phyloP scores from a whole-genome alignment of 2,888 invertebrate genomes.

The Idaea straminata region DNA sequence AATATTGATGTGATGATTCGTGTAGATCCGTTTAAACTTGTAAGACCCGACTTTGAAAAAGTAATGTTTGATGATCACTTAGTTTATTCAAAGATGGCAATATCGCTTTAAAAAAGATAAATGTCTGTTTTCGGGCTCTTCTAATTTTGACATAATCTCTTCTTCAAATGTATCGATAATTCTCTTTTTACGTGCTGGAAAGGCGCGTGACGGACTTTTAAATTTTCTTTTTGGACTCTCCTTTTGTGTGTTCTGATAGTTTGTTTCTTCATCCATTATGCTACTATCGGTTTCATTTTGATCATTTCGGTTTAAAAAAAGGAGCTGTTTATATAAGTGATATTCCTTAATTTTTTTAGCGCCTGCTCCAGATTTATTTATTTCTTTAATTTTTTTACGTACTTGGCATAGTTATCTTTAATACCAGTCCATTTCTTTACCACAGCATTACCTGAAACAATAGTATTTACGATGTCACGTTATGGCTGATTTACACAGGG shows the following conservation, averaged over 20 bases:
- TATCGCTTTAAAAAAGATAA: constrained; percentile 12
- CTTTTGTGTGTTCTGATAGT: constrained; percentile 12
- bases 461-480: constrained; percentile 3
- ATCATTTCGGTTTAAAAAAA: constrained; percentile 16
- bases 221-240: constrained; percentile 10
- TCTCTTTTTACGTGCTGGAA: constrained; percentile 13
- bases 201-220: constrained; percentile 10
- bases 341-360: constrained; percentile 17
- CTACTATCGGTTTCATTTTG: constrained; percentile 13
- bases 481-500: constrained; percentile 6
- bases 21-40: constrained; percentile 7
- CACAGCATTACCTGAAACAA: constrained; percentile 11
- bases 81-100: constrained; percentile 5
- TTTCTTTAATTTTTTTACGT: constrained; percentile 16
- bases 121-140: constrained; percentile 13
- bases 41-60: constrained; percentile 8
- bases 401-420: constrained; percentile 12
- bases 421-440: constrained; percentile 11
- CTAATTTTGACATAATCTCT: constrained; percentile 13
- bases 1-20: constrained; percentile 10
- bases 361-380: constrained; percentile 22
- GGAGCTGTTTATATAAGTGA: constrained; percentile 22
- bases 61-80: constrained; percentile 11
- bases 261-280: constrained; percentile 14
- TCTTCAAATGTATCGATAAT: constrained; percentile 14